Conservation (phyloP, 1,140 invertebrate genomes). For the Hycleus cichorii region DNA sequence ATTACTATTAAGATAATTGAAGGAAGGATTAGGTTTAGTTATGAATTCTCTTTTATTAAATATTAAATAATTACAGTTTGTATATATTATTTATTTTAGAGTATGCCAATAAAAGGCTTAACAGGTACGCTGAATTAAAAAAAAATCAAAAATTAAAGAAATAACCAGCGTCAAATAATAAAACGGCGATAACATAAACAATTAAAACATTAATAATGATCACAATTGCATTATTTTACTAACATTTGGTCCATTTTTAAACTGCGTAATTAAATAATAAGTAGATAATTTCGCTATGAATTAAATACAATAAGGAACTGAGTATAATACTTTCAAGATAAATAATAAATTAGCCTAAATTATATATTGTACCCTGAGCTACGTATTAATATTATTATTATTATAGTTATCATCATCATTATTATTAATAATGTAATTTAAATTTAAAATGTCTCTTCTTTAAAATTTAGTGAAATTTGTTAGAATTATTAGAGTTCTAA, state of each 20-base stretch:
- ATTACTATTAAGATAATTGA: background rate
- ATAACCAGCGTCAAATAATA: too few species aligned
- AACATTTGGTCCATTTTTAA: background rate
- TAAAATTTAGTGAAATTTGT: background rate
- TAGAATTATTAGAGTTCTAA: background rate
- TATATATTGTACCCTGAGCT: slow-evolving; percentile 8
- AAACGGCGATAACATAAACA: too few species aligned
- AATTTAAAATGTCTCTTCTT: background rate
- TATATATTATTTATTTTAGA: background rate
- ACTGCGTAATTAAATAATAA: too few species aligned
- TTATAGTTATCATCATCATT: slow-evolving; percentile 12
- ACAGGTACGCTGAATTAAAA: too few species aligned
- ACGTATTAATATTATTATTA: background rate
- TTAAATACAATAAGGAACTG: slow-evolving; percentile 10
- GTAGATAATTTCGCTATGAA: slow-evolving; percentile 1
- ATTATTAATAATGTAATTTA: slow-evolving; percentile 21
- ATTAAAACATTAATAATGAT: background rate
- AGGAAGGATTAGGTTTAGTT: slow-evolving; percentile 5
- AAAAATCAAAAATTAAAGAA: too few species aligned
- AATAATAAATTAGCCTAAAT: slow-evolving; percentile 3
- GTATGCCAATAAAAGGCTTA: background rate
- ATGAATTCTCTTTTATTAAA: slow-evolving; percentile 10
- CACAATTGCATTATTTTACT: slow-evolving; percentile 4
- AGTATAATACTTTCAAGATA: slow-evolving; percentile 4
- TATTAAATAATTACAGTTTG: slow-evolving; percentile 5